Percentiles rank a stretch among this genome's conserved stretches.
These are phyloP conservation scores for Eulemur rufifrons DNA, from an alignment of 2,113 vertebrate species.

Conservation along the genomic window DNA sequence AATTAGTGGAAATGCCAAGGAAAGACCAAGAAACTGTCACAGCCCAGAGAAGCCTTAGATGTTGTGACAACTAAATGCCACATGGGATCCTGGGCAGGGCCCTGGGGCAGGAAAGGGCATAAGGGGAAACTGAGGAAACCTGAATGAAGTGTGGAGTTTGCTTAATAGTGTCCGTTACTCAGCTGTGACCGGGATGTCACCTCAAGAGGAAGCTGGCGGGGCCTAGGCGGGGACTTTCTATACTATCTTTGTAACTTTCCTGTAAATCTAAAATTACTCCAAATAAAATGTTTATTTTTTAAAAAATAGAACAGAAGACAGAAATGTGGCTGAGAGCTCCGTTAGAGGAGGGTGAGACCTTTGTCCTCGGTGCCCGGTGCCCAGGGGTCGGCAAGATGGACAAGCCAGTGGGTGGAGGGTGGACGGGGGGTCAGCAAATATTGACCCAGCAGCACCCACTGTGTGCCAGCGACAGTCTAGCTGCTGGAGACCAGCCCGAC, in stretches of 20 bases:
- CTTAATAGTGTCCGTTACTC: neutral
- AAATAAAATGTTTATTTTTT: neutral
- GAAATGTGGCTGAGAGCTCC: neutral
- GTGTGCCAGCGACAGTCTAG: neutral
- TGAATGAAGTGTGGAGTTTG: neutral
- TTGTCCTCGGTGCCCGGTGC: accelerated
- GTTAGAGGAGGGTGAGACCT: neutral
- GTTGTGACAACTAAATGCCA: neutral
- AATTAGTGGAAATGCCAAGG: neutral
- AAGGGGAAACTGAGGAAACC: neutral
- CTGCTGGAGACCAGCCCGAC: neutral
- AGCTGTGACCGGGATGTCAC: neutral
- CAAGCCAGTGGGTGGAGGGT: neutral
- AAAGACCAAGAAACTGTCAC: neutral
- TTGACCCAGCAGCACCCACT: neutral
- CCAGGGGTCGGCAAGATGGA: neutral
- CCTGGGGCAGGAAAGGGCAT: too few species aligned
- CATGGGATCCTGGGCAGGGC: neutral
- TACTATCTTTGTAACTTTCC: neutral
- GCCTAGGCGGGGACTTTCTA: neutral
- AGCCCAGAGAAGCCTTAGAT: neutral
- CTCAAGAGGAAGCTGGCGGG: neutral
- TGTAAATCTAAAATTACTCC: neutral
- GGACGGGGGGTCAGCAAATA: neutral
- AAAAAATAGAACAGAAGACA: neutral